Evolutionary conservation across 2,888 invertebrate species (phyloP).

Genomic region (Mimachlamys varia): DNA sequence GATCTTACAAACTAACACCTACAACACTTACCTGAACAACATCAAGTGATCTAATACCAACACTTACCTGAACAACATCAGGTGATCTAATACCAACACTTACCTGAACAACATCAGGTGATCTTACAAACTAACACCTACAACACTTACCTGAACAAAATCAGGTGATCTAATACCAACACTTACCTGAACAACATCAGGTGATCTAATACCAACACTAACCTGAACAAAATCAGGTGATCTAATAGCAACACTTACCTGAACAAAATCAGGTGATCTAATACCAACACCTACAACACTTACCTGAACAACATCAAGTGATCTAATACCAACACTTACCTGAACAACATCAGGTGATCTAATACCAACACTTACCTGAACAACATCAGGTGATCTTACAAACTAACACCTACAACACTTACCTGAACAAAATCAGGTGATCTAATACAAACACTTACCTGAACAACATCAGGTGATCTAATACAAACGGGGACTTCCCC

Average conservation of each 20-base stretch:
- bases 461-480: constrained; percentile 70
- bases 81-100: constrained; percentile 46
- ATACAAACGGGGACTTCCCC: too few relatives aligned
- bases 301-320: constrained; percentile 71
- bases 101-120: constrained; percentile 71
- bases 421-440: constrained; percentile 72
- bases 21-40: constrained; percentile 64
- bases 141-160: constrained; percentile 64
- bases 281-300: neutral
- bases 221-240: constrained; percentile 71
- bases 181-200: constrained; percentile 70
- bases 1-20: too few relatives aligned
- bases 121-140: too few relatives aligned
- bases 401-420: neutral
- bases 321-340: constrained; percentile 54
- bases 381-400: constrained; percentile 69
- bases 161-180: constrained; percentile 60
- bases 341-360: constrained; percentile 70
- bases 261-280: constrained; percentile 70
- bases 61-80: constrained; percentile 69
- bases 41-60: constrained; percentile 61
- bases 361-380: constrained; percentile 60
- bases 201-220: constrained; percentile 44
- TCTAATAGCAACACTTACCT: constrained; percentile 62
- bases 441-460: constrained; percentile 57